Conservation (phyloP, 1,140 invertebrate genomes). For the Macrobrachium nipponense region DNA sequence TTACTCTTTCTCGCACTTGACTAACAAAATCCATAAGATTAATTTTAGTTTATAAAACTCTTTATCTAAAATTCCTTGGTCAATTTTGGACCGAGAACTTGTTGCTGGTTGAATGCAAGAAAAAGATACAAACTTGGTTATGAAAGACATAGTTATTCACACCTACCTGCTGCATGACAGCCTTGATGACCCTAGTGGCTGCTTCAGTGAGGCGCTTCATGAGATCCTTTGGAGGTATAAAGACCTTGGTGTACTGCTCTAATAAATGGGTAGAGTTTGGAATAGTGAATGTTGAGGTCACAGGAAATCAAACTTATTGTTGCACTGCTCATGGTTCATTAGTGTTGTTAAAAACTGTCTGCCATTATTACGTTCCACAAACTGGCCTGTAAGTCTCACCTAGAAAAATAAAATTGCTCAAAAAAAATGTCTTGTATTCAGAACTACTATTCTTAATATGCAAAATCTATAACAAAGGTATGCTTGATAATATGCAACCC, state of each 20-base stretch:
- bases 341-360: slow-evolving; percentile 97
- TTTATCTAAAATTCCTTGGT: too few species aligned
- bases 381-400: slow-evolving; percentile 98
- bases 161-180: slow-evolving; percentile 86
- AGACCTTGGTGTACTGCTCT: slow-evolving; percentile 97
- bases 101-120: too few species aligned
- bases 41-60: too few species aligned
- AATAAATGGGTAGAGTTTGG: slow-evolving; percentile 97
- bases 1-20: too few species aligned
- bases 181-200: slow-evolving; percentile 77
- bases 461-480: too few species aligned
- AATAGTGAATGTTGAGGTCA: slow-evolving; percentile 98
- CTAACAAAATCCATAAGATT: too few species aligned
- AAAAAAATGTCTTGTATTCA: slow-evolving; percentile 15
- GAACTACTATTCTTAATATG: too few species aligned
- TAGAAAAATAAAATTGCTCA: slow-evolving; percentile 69
- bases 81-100: too few species aligned
- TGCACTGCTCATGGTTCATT: slow-evolving; percentile 98
- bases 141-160: background rate
- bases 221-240: slow-evolving; percentile 94
- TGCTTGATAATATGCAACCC: too few species aligned
- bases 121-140: too few species aligned
- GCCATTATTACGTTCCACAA: slow-evolving; percentile 98
- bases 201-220: slow-evolving; percentile 85
- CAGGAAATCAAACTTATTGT: slow-evolving; percentile 99